These are phyloP conservation scores for Drosophila pectinifera DNA, from an alignment of 1,140 invertebrate genomes.

Conservation along the genomic window DNA sequence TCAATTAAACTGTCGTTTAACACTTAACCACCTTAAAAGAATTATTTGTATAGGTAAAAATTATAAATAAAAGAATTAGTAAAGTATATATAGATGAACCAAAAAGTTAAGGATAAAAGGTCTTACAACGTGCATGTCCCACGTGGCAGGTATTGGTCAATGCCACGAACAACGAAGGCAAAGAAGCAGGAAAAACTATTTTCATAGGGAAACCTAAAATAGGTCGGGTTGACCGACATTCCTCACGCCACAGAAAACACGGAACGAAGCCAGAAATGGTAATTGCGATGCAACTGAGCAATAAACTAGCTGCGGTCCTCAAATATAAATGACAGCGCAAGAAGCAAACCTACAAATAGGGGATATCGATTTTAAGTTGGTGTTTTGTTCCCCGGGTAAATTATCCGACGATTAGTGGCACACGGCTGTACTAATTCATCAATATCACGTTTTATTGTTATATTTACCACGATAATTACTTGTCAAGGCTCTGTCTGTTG, in stretches of 20 bases:
- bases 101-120: neutral
- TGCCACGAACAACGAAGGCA: neutral
- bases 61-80: neutral
- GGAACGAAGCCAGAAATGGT: conserved; percentile 3
- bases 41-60: neutral
- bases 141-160: neutral
- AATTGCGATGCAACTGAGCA: conserved; percentile 9
- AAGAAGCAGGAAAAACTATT: too few relatives aligned
- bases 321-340: conserved; percentile 6
- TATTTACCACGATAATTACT: conserved; percentile 50
- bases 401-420: conserved; percentile 8
- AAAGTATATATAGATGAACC: neutral
- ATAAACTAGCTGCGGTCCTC: conserved; percentile 14
- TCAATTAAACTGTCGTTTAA: too few relatives aligned
- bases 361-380: conserved; percentile 7
- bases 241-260: conserved; percentile 10
- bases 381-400: neutral
- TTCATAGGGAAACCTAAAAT: neutral
- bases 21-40: neutral
- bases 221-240: conserved; percentile 3
- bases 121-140: neutral
- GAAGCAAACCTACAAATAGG: neutral
- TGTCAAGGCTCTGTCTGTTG: conserved; percentile 17
- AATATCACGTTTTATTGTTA: conserved; percentile 38
- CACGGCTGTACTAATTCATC: neutral